Base-by-base conservation (phyloP, 2,888 invertebrate genomes). In the Adelphocoris suturalis region DNA sequence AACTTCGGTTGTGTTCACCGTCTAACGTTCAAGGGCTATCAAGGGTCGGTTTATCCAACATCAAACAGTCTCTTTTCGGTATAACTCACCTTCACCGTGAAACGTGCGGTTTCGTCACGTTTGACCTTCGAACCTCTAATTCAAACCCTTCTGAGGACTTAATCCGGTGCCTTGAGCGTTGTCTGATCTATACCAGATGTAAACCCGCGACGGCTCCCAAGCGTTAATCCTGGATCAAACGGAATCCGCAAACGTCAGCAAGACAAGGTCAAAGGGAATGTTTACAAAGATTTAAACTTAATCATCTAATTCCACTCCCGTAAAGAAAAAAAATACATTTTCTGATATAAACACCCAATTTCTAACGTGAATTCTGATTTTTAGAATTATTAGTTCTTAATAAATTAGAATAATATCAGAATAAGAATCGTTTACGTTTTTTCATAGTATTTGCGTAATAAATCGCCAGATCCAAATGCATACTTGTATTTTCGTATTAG, bases 111-210 rank as follows among this genome's bases (percentile, higher is more conserved):
- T 19, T 68, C 68, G 68, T 68, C 68, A 68, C 68, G 23, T 68
- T 68, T 68, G 27, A 23, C 68, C 68, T 52, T 11, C 2, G 52
- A 52, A 11, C 52, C 52, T 68, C 68, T 68, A 23, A 68, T 68
- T 68, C 68, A 23, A 23, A 37, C 57, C n/a, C 57, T 57, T n/a
- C 57, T n/a, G 57, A 68, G n/a, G 68, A 68, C 68, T 68, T 68
- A 68, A 68, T 68, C 68, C 68, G 23, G 19, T 68, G 12, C 68
- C 68, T 68, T 27, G 68, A 68, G 68, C 68, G 23, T 61, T 19
- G n/a, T 68, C 68, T 68, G 68, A 68, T 68, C 13, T 68, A 68
- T 23, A 68, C 68, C 68, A 68, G 68, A 68, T 19, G 5, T 9
- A 13, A 12, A 19, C n/a, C 11, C 23, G 12, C 19, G 23, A 23